These are phyloP conservation scores for Acronicta psi DNA, from an alignment of 2,888 invertebrate species.

Conservation along the genomic window DNA sequence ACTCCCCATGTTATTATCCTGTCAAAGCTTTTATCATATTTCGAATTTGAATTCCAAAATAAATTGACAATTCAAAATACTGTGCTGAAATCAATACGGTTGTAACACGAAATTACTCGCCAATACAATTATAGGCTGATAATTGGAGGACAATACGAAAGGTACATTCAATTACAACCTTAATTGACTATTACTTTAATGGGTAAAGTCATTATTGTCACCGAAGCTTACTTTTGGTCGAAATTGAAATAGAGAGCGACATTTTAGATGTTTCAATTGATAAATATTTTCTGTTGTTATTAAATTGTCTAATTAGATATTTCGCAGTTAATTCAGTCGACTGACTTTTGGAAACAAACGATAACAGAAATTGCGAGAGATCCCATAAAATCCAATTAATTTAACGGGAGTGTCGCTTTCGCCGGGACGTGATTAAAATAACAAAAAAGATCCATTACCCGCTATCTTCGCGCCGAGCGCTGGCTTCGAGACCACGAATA, in stretches of 20 bases:
- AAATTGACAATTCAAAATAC: conserved; percentile 41
- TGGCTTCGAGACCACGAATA: conserved; percentile 21
- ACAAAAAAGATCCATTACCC: conserved; percentile 66
- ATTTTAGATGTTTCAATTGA: conserved; percentile 11
- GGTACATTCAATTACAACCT: conserved; percentile 19
- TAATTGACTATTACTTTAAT: conserved; percentile 36
- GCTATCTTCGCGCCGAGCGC: conserved; percentile 47
- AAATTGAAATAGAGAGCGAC: conserved; percentile 16
- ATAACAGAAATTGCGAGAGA: conserved; percentile 69
- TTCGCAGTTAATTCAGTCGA: conserved; percentile 48
- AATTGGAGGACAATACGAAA: conserved; percentile 33
- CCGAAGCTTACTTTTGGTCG: conserved; percentile 6
- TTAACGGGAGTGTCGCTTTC: conserved; percentile 62
- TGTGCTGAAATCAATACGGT: conserved; percentile 17
- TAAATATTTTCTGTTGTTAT: conserved; percentile 34
- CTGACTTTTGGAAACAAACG: conserved; percentile 63
- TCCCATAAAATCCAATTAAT: conserved; percentile 80
- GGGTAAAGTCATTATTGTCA: conserved; percentile 16
- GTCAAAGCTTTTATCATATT: conserved; percentile 41
- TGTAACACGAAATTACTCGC: conserved; percentile 12
- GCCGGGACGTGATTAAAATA: conserved; percentile 70
- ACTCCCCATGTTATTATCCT: conserved; percentile 22
- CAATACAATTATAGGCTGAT: conserved; percentile 23
- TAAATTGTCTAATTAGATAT: conserved; percentile 48
- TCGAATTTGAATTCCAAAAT: conserved; percentile 17